A percentile compares a stretch with the other conserved stretches of the same genome.
Evolutionary conservation across 2,113 vertebrate genomes (phyloP).

Genomic region (Oreochromis tanganicae): DNA sequence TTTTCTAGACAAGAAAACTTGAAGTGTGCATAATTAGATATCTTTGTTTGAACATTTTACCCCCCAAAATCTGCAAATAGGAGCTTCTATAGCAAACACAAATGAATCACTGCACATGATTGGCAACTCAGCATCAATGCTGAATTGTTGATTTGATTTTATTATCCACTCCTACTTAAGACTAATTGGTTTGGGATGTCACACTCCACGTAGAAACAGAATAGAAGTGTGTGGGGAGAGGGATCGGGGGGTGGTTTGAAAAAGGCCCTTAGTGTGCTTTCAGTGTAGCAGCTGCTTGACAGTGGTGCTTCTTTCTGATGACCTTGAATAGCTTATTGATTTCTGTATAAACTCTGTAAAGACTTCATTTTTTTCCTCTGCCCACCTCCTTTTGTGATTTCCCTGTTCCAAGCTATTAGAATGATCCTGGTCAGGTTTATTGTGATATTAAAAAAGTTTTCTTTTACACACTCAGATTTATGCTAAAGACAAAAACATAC

Average conservation of each 20-base stretch:
- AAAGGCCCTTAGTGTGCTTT: background rate
- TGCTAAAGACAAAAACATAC: constrained; percentile 12
- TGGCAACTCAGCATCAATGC: background rate
- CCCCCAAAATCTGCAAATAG: background rate
- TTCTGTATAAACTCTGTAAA: constrained; percentile 42
- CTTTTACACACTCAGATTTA: constrained; percentile 36
- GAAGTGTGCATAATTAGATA: background rate
- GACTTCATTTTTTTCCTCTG: background rate
- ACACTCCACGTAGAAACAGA: background rate
- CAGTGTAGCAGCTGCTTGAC: constrained; percentile 3
- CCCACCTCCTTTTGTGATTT: constrained; percentile 22
- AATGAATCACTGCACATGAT: background rate
- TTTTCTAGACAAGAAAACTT: background rate
- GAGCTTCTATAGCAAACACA: background rate
- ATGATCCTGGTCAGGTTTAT: constrained; percentile 39
- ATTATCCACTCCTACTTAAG: background rate
- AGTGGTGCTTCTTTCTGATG: constrained; percentile 48
- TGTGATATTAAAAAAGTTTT: constrained; percentile 26
- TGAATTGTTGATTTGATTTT: background rate
- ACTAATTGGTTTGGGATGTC: background rate
- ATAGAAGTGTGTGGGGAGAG: background rate
- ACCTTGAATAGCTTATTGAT: constrained; percentile 71
- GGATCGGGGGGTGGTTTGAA: background rate
- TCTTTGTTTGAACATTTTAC: background rate
- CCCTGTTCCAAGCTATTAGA: constrained; percentile 4